These are phyloP conservation scores for Bucco capensis DNA, from an alignment of 2,113 vertebrate species.

Conservation along the genomic window DNA sequence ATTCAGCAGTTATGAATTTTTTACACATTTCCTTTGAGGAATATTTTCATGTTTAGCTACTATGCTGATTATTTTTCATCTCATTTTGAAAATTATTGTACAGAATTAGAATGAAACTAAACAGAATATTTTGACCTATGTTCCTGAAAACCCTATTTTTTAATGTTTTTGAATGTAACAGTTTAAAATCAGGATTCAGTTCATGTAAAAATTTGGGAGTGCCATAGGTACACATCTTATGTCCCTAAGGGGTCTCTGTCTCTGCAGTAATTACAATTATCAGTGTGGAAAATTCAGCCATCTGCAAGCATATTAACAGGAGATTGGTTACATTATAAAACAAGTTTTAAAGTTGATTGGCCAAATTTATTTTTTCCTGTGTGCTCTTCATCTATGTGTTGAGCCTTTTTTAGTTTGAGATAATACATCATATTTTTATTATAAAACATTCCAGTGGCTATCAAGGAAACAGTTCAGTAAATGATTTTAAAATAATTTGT, in stretches of 20 bases:
- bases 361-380: background rate
- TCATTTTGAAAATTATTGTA: background rate
- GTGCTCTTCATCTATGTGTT: background rate
- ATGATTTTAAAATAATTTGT: background rate
- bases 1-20: background rate
- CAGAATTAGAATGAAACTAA: background rate
- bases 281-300: background rate
- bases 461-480: background rate
- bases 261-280: background rate
- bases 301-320: background rate
- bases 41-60: background rate
- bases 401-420: background rate
- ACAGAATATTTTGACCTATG: background rate
- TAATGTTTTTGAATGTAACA: background rate
- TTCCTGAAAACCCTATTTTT: background rate
- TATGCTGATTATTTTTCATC: background rate
- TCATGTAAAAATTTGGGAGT: background rate
- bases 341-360: background rate
- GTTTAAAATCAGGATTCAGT: background rate
- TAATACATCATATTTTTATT: background rate
- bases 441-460: background rate
- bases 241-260: background rate
- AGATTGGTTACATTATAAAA: background rate
- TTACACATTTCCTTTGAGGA: background rate
- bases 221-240: background rate